A percentile compares a stretch with the other conserved stretches of the same genome.
Evolutionary conservation across 2,888 invertebrate species (phyloP).

Genomic region (Coecobrya sp.): DNA sequence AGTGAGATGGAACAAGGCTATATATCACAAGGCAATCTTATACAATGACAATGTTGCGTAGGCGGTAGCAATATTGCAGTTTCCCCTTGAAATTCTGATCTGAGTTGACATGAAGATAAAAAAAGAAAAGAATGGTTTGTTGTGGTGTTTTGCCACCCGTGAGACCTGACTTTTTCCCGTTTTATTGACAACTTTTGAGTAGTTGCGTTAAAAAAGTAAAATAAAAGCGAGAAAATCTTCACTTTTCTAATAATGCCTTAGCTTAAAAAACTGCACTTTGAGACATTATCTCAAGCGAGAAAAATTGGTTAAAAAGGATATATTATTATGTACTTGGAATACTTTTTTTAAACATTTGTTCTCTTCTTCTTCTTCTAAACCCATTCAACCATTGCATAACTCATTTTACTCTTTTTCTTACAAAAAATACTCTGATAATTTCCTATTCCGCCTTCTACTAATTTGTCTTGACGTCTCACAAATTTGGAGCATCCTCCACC

Average conservation of each 20-base stretch:
- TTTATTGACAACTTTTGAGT: conserved; percentile 53
- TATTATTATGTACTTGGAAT: neutral
- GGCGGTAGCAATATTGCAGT: conserved; percentile 16
- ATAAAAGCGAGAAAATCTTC: neutral
- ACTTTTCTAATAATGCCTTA: neutral
- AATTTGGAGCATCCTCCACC: conserved; percentile 37
- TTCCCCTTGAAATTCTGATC: neutral
- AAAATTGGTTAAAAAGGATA: neutral
- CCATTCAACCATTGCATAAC: conserved; percentile 20
- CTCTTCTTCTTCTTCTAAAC: neutral
- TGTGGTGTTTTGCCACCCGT: conserved; percentile 76
- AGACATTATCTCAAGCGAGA: neutral
- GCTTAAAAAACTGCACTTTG: neutral
- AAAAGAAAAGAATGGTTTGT: conserved; percentile 74
- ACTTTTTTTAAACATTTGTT: neutral
- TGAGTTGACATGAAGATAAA: conserved; percentile 49
- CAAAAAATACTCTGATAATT: conserved; percentile 60
- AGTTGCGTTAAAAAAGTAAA: conserved; percentile 28
- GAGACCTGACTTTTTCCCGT: conserved; percentile 67
- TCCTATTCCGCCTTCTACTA: conserved; percentile 74
- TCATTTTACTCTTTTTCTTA: conserved; percentile 12
- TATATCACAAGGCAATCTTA: conserved; percentile 16
- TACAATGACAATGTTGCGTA: neutral
- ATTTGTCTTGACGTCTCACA: conserved; percentile 79
- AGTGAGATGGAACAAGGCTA: conserved; percentile 40